These are phyloP conservation scores for Rhodeus uyekii DNA, from an alignment of 2,797 vertebrate genomes.

Conservation along the genomic window DNA sequence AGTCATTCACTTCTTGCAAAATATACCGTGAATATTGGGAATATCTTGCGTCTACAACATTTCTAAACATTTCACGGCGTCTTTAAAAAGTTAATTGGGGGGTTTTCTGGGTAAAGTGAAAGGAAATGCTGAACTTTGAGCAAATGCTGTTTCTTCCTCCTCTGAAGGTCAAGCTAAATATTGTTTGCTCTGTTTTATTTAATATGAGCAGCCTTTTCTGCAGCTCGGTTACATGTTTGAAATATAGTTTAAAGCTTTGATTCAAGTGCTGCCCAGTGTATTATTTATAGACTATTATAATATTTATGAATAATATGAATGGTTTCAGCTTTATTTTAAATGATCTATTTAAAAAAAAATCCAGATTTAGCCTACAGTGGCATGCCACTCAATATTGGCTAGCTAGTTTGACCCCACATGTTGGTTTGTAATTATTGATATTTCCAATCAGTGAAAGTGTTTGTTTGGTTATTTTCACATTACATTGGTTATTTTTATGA, in stretches of 20 bases:
- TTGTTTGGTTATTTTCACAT: not conserved
- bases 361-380: not conserved
- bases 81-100: not conserved
- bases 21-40: not conserved
- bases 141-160: not conserved
- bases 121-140: not conserved
- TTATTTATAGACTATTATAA: too few species aligned
- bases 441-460: not conserved
- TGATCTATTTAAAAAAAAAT: not conserved
- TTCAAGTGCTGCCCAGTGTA: not conserved
- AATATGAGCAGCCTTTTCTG: not conserved
- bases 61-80: not conserved
- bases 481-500: not conserved
- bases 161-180: not conserved
- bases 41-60: not conserved
- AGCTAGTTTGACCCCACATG: not conserved
- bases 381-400: not conserved
- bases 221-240: not conserved
- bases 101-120: not conserved
- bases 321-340: not conserved
- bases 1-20: not conserved
- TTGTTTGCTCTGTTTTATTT: not conserved
- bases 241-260: not conserved
- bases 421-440: not conserved
- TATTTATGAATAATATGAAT: not conserved